Percentiles rank a stretch among this genome's conserved stretches.
Conservation (phyloP, 23 tunicate species). For the Phallusia fumigata region DNA sequence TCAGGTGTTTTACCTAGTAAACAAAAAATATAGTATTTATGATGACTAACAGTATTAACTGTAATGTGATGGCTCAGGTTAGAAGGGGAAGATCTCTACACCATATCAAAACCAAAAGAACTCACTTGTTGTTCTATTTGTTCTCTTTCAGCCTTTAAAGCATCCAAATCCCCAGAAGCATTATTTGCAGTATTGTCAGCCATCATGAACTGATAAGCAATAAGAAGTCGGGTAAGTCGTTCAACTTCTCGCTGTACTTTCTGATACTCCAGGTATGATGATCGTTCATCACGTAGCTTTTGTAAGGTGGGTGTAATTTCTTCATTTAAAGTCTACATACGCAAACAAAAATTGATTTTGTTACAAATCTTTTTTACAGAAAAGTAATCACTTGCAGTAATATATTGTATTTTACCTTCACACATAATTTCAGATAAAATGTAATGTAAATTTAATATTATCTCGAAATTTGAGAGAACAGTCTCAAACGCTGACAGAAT, state of each 20-base stretch:
- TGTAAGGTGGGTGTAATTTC: slow-evolving; percentile 86
- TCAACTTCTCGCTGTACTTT: slow-evolving; percentile 86
- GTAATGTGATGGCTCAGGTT: neutral
- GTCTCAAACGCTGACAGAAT: too few species aligned
- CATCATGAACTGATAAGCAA: slow-evolving; percentile 69
- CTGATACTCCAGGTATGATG: slow-evolving; percentile 72
- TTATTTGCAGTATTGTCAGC: slow-evolving; percentile 35
- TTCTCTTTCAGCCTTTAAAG: slow-evolving; percentile 40
- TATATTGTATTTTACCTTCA: too few species aligned
- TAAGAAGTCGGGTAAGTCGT: slow-evolving; percentile 42
- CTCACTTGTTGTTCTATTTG: slow-evolving; percentile 43
- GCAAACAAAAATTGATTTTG: neutral
- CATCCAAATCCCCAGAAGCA: slow-evolving; percentile 48
- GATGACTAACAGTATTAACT: neutral
- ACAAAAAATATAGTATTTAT: neutral
- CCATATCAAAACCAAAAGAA: neutral
- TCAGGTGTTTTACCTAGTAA: slow-evolving; percentile 28
- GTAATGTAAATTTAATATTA: too few species aligned
- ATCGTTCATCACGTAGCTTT: slow-evolving; percentile 76
- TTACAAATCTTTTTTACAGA: too few species aligned
- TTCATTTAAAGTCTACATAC: slow-evolving; percentile 61
- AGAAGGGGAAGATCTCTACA: neutral
- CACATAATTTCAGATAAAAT: too few species aligned
- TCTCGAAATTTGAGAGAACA: too few species aligned
- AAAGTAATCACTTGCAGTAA: too few species aligned